Evolutionary conservation across 2,113 vertebrate genomes (phyloP).

Genomic region (Lipophrys pholis): DNA sequence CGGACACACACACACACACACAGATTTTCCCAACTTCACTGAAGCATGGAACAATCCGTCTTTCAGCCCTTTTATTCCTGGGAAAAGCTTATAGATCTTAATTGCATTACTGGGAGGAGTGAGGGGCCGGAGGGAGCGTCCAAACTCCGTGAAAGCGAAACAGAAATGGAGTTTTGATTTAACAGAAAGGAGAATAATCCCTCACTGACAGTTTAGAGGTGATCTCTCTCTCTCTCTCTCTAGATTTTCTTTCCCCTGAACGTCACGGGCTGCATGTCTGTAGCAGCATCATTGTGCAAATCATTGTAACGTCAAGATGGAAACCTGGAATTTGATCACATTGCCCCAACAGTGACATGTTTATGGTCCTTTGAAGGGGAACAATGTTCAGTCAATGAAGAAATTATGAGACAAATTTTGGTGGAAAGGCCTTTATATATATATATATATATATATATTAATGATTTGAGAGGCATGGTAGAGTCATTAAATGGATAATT

Average conservation of each 20-base stretch:
- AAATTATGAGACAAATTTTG: constrained; percentile 35
- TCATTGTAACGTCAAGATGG: constrained; percentile 6
- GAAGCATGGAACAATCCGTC: constrained; percentile 72
- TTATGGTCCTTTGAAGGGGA: constrained; percentile 38
- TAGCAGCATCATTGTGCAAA: constrained; percentile 9
- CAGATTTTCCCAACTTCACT: constrained; percentile 56
- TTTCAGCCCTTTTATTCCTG: constrained; percentile 70
- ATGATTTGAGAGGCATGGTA: too few relatives aligned
- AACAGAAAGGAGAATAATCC: constrained; percentile 75
- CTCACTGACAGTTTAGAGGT: constrained; percentile 63
- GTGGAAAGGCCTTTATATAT: too few relatives aligned
- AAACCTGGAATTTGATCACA: constrained; percentile 46
- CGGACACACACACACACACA: constrained; percentile 35
- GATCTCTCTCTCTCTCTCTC: constrained; percentile 49
- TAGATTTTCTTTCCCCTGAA: background rate
- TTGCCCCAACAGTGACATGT: constrained; percentile 13
- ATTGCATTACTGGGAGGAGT: constrained; percentile 79
- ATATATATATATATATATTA: too few relatives aligned
- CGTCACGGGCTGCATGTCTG: constrained; percentile 6
- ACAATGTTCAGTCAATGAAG: constrained; percentile 22
- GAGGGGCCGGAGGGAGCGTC: constrained; percentile 40
- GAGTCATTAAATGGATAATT: too few relatives aligned
- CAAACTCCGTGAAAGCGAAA: constrained; percentile 53
- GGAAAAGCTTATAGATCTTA: constrained; percentile 80
- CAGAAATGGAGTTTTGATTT: constrained; percentile 81